Base-by-base conservation (phyloP, 2,113 vertebrate species). In the Tupaia chinensis region DNA sequence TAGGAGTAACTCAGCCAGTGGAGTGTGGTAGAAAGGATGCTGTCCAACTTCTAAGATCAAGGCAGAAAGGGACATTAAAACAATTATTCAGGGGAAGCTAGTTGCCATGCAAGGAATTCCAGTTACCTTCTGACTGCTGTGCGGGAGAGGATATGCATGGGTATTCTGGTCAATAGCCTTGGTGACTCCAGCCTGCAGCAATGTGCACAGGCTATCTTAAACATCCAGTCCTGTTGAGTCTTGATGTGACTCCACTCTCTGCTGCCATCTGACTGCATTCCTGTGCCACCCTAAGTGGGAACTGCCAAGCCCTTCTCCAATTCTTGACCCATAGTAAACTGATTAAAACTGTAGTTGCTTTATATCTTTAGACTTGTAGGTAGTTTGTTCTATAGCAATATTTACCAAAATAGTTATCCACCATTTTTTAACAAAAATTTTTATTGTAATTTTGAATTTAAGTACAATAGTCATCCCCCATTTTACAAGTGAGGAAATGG, bases 311-410 rank as follows among this genome's bases (percentile, higher is more conserved):
- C 3, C 9, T 76, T 73, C 23, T 68, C 63, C 44, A 89, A 91
- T 78, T 95, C 73, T 76, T 91, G 68, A 85, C 12, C 9, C 34
- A 89, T 23, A 70, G 12, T 25, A 4, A 92, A 58, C 56, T n/a
- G 61, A 73, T 20, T 69, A 94, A 56, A 90, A 87, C 9, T 70
- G 20, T 58, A 92, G 4, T 78, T 29, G 32, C 32, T 94, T 94
- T 66, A 54, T 3, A 17, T 74, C 2, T 89, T 63, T 66, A 87
- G 19, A 23, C 61, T 73, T 91, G 44, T 27, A 23, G 11, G 14
- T 81, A 72, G 74, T 63, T 84, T 76, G 25, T 70, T 94, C 60
- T 13, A 88, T 1, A n/a, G 23, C 56, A 68, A 11, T 73, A 53
- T 56, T 72, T 85, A 32, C 9, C 9, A 61, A 54, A 87, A 23